Conservation (phyloP, 2,797 vertebrate species). For the Helarctos malayanus region DNA sequence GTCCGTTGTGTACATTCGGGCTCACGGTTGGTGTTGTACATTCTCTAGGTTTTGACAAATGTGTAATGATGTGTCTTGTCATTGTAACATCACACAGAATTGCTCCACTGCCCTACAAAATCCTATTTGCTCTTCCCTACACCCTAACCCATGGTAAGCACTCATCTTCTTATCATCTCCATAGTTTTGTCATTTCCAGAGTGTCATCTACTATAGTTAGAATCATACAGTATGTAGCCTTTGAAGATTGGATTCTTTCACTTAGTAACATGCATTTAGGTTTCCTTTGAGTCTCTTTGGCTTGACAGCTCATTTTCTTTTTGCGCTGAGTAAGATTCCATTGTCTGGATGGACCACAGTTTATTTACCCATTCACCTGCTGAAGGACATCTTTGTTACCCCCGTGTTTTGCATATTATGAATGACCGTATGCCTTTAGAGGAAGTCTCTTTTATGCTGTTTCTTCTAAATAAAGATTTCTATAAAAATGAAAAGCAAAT, state of each 20-base stretch:
- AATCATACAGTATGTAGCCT: background rate
- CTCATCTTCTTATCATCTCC: background rate
- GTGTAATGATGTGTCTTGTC: accelerated
- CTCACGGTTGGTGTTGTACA: background rate
- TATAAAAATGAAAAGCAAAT: background rate
- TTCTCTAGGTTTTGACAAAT: background rate
- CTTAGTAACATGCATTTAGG: background rate
- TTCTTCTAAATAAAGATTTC: background rate
- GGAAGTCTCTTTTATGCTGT: background rate
- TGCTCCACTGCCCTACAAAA: background rate
- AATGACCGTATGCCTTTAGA: background rate
- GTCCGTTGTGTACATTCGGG: background rate
- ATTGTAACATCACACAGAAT: accelerated
- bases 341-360: background rate
- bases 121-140: background rate
- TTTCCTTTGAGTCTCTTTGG: background rate
- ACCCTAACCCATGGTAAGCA: background rate
- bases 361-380: background rate
- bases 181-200: background rate
- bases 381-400: background rate
- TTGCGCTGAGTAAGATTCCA: background rate
- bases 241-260: background rate
- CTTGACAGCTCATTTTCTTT: background rate
- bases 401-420: background rate
- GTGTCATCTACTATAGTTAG: background rate